Percentiles rank a stretch among this genome's conserved stretches.
phyloP scores from a whole-genome alignment of 2,797 vertebrate species.

The Mus minutoides region DNA sequence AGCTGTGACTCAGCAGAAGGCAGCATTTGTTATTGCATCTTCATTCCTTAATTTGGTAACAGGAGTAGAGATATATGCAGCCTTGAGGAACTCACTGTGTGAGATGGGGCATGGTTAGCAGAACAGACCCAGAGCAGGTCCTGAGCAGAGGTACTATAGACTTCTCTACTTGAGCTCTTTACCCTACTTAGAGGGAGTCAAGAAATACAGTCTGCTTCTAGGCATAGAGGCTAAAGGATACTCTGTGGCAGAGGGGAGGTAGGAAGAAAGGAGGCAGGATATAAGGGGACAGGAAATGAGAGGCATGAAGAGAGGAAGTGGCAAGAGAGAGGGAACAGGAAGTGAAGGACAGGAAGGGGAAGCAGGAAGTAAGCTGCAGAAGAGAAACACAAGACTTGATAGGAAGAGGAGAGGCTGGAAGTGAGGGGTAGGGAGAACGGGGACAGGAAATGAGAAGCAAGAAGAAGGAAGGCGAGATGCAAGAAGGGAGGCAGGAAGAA shows the following conservation, averaged over 20 bases:
- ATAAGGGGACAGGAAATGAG: not conserved
- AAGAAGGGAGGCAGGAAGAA: not conserved
- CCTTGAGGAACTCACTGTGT: rapidly evolving
- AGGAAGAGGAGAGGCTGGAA: not conserved
- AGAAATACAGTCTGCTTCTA: not conserved
- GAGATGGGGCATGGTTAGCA: not conserved
- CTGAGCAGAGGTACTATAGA: not conserved
- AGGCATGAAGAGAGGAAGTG: not conserved
- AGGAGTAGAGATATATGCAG: not conserved
- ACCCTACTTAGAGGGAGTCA: not conserved
- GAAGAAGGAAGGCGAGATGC: not conserved
- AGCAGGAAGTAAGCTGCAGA: not conserved
- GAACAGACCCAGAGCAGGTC: not conserved
- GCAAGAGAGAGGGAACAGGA: not conserved
- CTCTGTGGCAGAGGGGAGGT: no score
- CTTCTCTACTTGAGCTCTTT: not conserved
- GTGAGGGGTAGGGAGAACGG: no score
- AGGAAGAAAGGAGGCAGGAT: no score
- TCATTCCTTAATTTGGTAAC: not conserved
- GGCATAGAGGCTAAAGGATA: not conserved
- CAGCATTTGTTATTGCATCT: no score
- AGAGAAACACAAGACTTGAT: not conserved
- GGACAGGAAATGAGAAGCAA: not conserved
- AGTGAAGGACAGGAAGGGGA: not conserved
- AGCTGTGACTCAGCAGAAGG: not conserved